Conservation (phyloP, 2,797 vertebrate genomes). For the Fringilla coelebs region DNA sequence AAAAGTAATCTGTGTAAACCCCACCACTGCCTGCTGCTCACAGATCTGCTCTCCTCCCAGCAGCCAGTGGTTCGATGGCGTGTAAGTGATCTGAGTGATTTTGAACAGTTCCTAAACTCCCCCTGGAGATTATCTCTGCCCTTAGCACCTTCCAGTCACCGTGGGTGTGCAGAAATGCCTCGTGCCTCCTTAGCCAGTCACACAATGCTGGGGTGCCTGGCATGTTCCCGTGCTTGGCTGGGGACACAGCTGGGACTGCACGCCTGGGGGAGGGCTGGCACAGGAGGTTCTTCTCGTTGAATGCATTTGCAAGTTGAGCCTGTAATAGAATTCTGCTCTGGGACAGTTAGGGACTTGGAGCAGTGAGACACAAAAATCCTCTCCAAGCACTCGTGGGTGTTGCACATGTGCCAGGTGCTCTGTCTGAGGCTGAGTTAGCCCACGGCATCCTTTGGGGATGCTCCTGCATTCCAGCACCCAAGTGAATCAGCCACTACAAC, state of each 20-base stretch:
- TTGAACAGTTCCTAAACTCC: neutral
- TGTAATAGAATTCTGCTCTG: neutral
- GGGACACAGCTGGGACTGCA: neutral
- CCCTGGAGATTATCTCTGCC: neutral
- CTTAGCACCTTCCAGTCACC: neutral
- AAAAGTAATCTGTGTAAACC: constrained; percentile 50
- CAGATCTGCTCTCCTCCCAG: neutral
- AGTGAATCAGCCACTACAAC: neutral
- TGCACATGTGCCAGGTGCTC: neutral
- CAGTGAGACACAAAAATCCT: neutral
- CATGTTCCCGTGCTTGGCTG: neutral
- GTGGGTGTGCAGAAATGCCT: neutral
- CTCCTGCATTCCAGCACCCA: neutral
- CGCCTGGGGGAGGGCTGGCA: neutral
- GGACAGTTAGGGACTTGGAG: neutral
- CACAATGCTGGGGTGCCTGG: neutral
- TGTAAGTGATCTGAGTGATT: neutral
- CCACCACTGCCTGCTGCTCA: constrained; percentile 21
- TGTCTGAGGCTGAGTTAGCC: neutral
- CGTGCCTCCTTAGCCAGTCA: neutral
- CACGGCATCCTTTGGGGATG: neutral
- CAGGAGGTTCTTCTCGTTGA: neutral
- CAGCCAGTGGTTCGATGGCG: neutral
- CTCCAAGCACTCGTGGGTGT: neutral
- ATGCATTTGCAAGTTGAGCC: neutral